Evolutionary conservation across 2,888 invertebrate genomes (phyloP).

Genomic region (Drosophila vallismaia): DNA sequence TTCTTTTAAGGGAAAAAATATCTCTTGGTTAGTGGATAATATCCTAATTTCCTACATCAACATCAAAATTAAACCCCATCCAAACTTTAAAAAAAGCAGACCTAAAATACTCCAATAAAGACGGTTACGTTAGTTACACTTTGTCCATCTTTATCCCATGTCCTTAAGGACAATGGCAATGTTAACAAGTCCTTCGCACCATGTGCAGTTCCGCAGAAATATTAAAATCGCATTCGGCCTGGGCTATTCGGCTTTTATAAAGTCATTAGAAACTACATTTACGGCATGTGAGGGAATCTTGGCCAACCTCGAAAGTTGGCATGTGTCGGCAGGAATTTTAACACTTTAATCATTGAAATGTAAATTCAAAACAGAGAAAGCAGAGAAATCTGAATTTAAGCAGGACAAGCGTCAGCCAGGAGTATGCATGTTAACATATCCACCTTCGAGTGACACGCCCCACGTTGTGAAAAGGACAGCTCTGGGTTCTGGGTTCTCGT

Average conservation of each 20-base stretch:
- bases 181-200: conserved; percentile 24
- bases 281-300: neutral
- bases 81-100: no score
- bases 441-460: conserved; percentile 27
- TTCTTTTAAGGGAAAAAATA: no score
- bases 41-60: no score
- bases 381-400: conserved; percentile 36
- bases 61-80: neutral
- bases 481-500: conserved; percentile 10
- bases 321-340: conserved; percentile 54
- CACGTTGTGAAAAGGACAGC: conserved; percentile 27
- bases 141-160: neutral
- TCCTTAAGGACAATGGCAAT: conserved; percentile 10
- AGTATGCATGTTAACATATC: conserved; percentile 37
- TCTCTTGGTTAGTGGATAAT: no score
- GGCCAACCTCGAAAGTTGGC: conserved; percentile 20
- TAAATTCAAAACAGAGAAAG: conserved; percentile 49
- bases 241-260: conserved; percentile 40
- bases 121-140: no score
- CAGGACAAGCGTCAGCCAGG: conserved; percentile 35
- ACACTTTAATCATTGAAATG: conserved; percentile 73
- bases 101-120: no score
- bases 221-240: conserved; percentile 36
- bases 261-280: conserved; percentile 35
- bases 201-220: conserved; percentile 18